These are phyloP conservation scores for Sinotaia quadrata DNA, from an alignment of 2,888 invertebrate species.

Conservation along the genomic window DNA sequence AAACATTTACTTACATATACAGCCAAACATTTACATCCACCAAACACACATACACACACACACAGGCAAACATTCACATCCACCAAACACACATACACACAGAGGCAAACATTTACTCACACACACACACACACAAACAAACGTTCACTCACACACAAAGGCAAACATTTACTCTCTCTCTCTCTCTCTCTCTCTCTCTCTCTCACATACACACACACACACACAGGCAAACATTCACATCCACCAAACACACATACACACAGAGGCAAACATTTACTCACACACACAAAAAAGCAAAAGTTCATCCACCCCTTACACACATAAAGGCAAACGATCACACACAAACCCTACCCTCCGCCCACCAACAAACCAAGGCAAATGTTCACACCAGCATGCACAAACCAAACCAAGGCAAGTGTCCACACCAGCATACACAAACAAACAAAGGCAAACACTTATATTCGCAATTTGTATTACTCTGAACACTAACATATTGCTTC, in stretches of 20 bases:
- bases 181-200: conserved; percentile 1
- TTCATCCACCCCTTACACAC: neutral
- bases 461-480: too few species aligned
- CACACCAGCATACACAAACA: too few species aligned
- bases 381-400: neutral
- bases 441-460: too few species aligned
- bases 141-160: neutral
- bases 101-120: neutral
- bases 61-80: neutral
- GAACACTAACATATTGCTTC: too few species aligned
- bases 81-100: neutral
- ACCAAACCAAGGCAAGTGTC: neutral
- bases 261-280: conserved; percentile 7
- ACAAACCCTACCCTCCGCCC: neutral
- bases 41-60: conserved; percentile 16
- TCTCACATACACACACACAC: neutral
- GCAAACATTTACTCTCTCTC: neutral
- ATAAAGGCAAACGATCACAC: neutral
- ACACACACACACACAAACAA: neutral
- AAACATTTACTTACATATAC: conserved; percentile 4
- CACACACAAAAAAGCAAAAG: neutral
- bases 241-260: conserved; percentile 2
- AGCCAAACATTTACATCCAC: conserved; percentile 1
- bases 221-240: conserved; percentile 6
- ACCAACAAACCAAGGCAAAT: neutral